Base-by-base conservation (phyloP, 2,888 invertebrate genomes). In the Cotesia congregata region DNA sequence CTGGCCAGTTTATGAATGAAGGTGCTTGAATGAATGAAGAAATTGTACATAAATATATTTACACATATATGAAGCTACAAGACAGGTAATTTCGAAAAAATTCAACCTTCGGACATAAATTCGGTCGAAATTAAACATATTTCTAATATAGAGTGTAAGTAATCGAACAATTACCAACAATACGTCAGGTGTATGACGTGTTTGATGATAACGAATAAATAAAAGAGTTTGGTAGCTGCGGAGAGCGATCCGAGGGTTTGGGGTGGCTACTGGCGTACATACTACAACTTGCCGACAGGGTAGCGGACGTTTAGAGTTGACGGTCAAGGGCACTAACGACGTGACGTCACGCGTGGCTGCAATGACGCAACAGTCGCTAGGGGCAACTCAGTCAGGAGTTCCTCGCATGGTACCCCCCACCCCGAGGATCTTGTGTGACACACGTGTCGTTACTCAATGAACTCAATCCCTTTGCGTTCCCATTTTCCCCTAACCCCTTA, bases 261-360 rank as follows among this genome's bases (percentile, higher is more conserved):
- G 62, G 50, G 72, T 74, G 67, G 60, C 39, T 59, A 59, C 41
- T 75, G 72, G 9, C 30, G 73, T 50, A 70, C 39, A 65, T 40
- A 38, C 72, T 67, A 68, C 59, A 70, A 70, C 5, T 70, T 70
- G 74, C 74, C 64, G 76, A 77, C 61, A 77, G 78, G 80, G 78
- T 69, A 77, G 79, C 70, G 80, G 81, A 81, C 77, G 81, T 79
- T 79, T 81, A 6, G 83, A 79, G 38, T n/a, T 80, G 83, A 79
- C 86, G 88, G 88, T 88, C 88, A 88, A 88, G 88, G 88, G 82
- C 88, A 87, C 84, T 85, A 83, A 86, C 86, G 86, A 84, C 83
- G 83, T 87, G 86, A 88, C 88, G 87, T 88, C 86, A 87, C 83
- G 80, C 82, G 84, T 79, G 84, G 85, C 86, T 84, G 86, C 86